Evolutionary conservation across 2,888 invertebrate genomes (phyloP).

Genomic region (Onchidella celtica): DNA sequence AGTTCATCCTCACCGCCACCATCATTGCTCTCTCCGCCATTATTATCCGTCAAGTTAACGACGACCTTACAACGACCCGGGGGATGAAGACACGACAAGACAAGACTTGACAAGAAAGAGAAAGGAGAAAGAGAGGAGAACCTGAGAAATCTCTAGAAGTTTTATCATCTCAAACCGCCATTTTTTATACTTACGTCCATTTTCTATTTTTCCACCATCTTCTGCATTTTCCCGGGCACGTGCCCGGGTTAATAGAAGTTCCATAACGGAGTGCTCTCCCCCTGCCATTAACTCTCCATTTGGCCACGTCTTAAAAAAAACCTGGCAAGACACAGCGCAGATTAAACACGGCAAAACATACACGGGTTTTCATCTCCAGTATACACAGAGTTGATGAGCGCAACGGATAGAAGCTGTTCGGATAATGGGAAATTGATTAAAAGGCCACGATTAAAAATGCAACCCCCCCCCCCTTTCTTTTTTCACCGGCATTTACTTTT

Average conservation of each 20-base stretch:
- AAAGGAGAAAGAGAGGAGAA: not conserved
- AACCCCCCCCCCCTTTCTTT: too few relatives aligned
- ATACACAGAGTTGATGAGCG: conserved; percentile 29
- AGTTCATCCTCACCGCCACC: too few relatives aligned
- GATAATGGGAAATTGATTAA: not conserved
- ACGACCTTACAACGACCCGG: too few relatives aligned
- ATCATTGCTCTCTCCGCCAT: too few relatives aligned
- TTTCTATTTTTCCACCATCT: not conserved
- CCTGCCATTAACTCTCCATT: conserved; percentile 40
- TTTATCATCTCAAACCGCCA: conserved; percentile 12
- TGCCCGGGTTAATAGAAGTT: conserved; percentile 36
- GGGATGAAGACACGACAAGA: not conserved
- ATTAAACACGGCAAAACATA: conserved; percentile 21
- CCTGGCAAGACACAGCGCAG: not conserved
- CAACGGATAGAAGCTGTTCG: not conserved
- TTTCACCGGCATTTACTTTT: too few relatives aligned
- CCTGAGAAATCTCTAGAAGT: not conserved
- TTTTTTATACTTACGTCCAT: conserved; percentile 28
- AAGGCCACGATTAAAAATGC: too few relatives aligned
- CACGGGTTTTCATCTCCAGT: conserved; percentile 1
- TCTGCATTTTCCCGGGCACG: conserved; percentile 29
- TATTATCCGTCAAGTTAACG: too few relatives aligned
- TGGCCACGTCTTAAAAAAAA: conserved; percentile 8
- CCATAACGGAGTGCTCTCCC: conserved; percentile 25
- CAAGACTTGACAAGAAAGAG: not conserved